Percentiles rank a stretch among this genome's conserved stretches.
These are phyloP conservation scores for Acanthosepion esculentum DNA, from an alignment of 2,888 invertebrate genomes.

Conservation along the genomic window DNA sequence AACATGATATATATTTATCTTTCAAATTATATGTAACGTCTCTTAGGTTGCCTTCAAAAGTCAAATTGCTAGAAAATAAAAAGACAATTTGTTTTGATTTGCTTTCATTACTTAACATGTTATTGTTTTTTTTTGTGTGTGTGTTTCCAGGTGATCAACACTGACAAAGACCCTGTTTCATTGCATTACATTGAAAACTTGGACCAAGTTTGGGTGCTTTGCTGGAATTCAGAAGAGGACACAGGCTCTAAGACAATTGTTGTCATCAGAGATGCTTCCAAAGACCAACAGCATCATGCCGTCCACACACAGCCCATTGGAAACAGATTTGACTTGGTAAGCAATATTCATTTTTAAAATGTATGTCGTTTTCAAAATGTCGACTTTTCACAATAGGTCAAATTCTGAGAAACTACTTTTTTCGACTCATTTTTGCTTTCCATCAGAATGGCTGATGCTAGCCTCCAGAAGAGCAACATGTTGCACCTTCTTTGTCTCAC, in stretches of 20 bases:
- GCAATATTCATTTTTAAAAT: not conserved
- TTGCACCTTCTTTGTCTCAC: no score
- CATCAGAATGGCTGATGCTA: no score
- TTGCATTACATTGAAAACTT: conserved; percentile 82
- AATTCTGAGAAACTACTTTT: no score
- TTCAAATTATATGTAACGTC: no score
- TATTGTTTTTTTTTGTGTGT: conserved; percentile 35
- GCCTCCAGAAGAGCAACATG: no score
- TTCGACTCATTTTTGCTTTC: no score
- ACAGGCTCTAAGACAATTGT: conserved; percentile 82
- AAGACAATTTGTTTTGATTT: no score
- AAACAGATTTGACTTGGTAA: conserved; percentile 84
- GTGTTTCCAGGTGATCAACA: conserved; percentile 79
- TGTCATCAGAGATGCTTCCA: conserved; percentile 83
- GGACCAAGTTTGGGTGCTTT: conserved; percentile 85
- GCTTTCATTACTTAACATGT: not conserved
- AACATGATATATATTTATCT: no score
- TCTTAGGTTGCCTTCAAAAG: no score
- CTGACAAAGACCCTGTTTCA: conserved; percentile 83
- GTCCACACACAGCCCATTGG: conserved; percentile 80
- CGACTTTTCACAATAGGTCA: no score
- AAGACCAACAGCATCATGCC: conserved; percentile 83
- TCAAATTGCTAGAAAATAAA: no score
- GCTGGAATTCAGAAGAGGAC: conserved; percentile 79
- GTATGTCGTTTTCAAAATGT: not conserved